Percentiles rank a stretch among this genome's conserved stretches.
phyloP scores from a whole-genome alignment of 2,888 invertebrate genomes.

The Amorpha juglandis region DNA sequence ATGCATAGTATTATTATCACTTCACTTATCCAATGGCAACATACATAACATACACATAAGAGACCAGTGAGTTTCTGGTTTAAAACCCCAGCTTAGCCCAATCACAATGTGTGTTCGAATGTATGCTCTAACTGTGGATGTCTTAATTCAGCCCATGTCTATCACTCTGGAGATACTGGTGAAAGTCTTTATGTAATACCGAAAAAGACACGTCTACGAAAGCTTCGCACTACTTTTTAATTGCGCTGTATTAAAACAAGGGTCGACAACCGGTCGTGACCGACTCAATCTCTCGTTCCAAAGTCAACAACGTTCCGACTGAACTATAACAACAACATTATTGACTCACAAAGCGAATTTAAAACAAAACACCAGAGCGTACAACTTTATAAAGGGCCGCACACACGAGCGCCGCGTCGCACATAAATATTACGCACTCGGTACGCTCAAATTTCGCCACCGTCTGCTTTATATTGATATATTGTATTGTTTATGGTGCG shows the following conservation, averaged over 20 bases:
- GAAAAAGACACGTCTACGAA: not conserved
- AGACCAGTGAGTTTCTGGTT: too few species aligned
- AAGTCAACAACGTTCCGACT: conserved; percentile 16
- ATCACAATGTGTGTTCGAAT: too few species aligned
- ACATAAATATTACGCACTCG: conserved; percentile 81
- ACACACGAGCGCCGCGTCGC: conserved; percentile 50
- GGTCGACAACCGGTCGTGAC: conserved; percentile 26
- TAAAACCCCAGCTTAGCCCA: too few species aligned
- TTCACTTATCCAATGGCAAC: too few species aligned
- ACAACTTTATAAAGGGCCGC: conserved; percentile 50
- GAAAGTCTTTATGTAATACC: too few species aligned
- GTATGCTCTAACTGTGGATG: too few species aligned
- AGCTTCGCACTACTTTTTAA: conserved; percentile 8
- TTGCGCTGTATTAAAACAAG: conserved; percentile 22
- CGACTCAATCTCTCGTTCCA: conserved; percentile 29
- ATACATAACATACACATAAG: too few species aligned
- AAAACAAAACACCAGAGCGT: conserved; percentile 48
- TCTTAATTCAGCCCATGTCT: too few species aligned
- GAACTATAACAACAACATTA: conserved; percentile 28
- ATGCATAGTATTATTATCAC: too few species aligned
- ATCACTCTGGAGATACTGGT: too few species aligned
- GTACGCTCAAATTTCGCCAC: conserved; percentile 83
- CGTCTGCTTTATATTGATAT: conserved; percentile 84
- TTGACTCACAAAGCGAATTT: conserved; percentile 38
- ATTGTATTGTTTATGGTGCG: conserved; percentile 84